Conservation (phyloP, 2,113 vertebrate genomes). For the Thamnophis sirtalis region DNA sequence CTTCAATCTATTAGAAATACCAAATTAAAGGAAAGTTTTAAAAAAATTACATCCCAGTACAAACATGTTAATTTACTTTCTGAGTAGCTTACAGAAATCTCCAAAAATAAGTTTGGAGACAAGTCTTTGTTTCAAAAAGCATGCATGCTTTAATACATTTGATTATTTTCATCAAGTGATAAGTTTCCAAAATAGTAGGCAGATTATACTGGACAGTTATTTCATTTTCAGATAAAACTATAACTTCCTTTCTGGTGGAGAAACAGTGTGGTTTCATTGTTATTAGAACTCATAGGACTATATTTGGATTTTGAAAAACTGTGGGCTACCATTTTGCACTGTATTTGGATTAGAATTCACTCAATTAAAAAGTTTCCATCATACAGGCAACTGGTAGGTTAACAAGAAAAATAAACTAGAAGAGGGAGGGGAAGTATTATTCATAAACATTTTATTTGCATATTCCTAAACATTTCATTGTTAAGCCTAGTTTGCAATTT, state of each 20-base stretch:
- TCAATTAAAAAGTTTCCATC: not conserved
- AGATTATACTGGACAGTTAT: constrained; percentile 26
- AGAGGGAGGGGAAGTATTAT: not conserved
- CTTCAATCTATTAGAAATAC: not conserved
- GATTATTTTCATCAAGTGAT: constrained; percentile 29
- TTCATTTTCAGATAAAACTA: not conserved
- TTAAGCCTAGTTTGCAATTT: not conserved
- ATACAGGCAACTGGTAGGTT: not conserved
- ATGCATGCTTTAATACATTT: constrained; percentile 30
- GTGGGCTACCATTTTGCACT: not conserved
- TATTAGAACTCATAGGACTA: not conserved
- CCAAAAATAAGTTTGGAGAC: not conserved
- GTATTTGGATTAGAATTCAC: not conserved
- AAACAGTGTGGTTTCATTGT: constrained; percentile 10
- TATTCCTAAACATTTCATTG: not conserved
- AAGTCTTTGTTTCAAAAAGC: not conserved
- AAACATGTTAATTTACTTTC: not conserved
- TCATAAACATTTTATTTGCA: constrained; percentile 1
- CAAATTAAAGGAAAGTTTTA: not conserved
- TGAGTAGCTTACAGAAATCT: not conserved
- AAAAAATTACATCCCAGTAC: not conserved
- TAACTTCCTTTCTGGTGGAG: not conserved
- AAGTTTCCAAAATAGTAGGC: constrained; percentile 26
- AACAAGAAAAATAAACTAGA: not conserved
- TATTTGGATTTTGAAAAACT: not conserved